Evolutionary conservation across 2,888 invertebrate species (phyloP).

Genomic region (Mythimna lalbum): DNA sequence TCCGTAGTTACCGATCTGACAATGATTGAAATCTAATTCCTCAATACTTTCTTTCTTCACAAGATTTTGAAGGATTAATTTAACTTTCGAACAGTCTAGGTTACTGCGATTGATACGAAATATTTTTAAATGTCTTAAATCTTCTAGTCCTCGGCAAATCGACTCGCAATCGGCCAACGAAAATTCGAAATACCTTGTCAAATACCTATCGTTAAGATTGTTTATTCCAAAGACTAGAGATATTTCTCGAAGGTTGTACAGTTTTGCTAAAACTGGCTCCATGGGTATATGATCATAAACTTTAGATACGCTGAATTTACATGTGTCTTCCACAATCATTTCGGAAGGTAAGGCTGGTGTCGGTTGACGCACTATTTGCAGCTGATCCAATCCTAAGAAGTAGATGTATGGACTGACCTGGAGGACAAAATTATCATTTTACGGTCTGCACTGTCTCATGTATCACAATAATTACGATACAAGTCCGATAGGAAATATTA

Average conservation of each 20-base stretch:
- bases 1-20: slow-evolving; percentile 91
- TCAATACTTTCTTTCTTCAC: slow-evolving; percentile 87
- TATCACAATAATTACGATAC: neutral
- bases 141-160: slow-evolving; percentile 88
- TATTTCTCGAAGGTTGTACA: slow-evolving; percentile 90
- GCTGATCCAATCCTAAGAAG: slow-evolving; percentile 86
- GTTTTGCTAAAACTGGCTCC: slow-evolving; percentile 86
- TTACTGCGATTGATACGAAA: slow-evolving; percentile 91
- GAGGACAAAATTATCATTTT: neutral
- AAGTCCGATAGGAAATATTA: neutral
- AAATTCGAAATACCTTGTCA: slow-evolving; percentile 91
- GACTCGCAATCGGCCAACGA: slow-evolving; percentile 90
- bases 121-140: slow-evolving; percentile 85
- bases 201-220: slow-evolving; percentile 88
- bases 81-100: slow-evolving; percentile 91
- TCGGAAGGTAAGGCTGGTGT: slow-evolving; percentile 77
- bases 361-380: slow-evolving; percentile 90
- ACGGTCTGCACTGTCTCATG: neutral
- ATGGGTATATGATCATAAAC: slow-evolving; percentile 91
- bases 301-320: slow-evolving; percentile 81
- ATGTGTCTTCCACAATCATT: slow-evolving; percentile 79
- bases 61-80: slow-evolving; percentile 89
- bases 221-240: slow-evolving; percentile 84
- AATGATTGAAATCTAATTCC: slow-evolving; percentile 92
- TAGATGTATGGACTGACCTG: slow-evolving; percentile 89